These are phyloP conservation scores for Lophochroa leadbeateri DNA, from an alignment of 2,113 vertebrate genomes.

Conservation along the genomic window DNA sequence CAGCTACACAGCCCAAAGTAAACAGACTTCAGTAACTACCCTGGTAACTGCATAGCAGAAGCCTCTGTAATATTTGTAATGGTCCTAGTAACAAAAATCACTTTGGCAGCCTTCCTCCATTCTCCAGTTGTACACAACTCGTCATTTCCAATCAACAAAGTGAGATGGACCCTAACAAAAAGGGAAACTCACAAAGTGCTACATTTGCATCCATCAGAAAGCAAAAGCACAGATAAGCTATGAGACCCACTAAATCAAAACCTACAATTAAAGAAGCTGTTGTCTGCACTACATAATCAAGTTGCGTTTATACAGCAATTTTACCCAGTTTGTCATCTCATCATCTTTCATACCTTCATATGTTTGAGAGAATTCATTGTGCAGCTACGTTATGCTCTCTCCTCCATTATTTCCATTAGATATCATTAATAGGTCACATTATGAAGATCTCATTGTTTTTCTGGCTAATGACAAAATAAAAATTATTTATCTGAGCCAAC, in stretches of 20 bases:
- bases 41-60: not conserved
- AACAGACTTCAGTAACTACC: not conserved
- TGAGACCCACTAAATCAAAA: not conserved
- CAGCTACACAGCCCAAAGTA: not conserved
- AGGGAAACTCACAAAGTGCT: not conserved
- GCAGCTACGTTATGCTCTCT: not conserved
- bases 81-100: not conserved
- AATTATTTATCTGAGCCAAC: not conserved
- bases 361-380: not conserved
- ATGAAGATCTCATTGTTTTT: not conserved
- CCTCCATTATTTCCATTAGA: not conserved
- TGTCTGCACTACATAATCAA: not conserved
- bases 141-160: not conserved
- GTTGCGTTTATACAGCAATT: not conserved
- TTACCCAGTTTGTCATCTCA: not conserved
- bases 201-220: not conserved
- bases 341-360: not conserved
- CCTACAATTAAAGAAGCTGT: not conserved
- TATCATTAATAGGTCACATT: not conserved
- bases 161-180: not conserved
- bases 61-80: fast-evolving
- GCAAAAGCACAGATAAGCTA: not conserved
- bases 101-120: not conserved
- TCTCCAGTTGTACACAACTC: not conserved
- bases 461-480: not conserved